A percentile compares a stretch with the other conserved stretches of the same genome.
Conservation (phyloP, 2,888 invertebrate species). For the Malthinus flaveolus region DNA sequence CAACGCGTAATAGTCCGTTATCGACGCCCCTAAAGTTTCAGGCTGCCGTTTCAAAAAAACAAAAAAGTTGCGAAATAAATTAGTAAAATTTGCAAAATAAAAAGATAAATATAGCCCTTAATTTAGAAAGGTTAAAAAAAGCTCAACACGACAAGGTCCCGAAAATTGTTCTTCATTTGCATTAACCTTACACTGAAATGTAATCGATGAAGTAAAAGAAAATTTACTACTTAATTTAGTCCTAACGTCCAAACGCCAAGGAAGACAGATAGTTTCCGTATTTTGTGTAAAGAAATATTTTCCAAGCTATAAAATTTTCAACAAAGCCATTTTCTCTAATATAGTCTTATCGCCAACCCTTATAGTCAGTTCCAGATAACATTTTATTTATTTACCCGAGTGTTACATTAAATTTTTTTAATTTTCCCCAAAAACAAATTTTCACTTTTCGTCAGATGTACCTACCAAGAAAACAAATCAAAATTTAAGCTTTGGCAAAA, state of each 20-base stretch:
- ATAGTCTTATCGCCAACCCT: constrained; percentile 39
- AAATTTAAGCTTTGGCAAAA: neutral
- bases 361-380: constrained; percentile 40
- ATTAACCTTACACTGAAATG: constrained; percentile 10
- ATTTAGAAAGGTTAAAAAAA: neutral
- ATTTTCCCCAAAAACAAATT: neutral
- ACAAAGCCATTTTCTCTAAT: constrained; percentile 39
- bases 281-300: constrained; percentile 36
- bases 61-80: too few species aligned
- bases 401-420: neutral
- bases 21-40: too few species aligned
- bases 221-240: constrained; percentile 29
- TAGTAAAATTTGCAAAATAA: too few species aligned
- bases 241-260: constrained; percentile 26
- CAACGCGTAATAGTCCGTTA: too few species aligned
- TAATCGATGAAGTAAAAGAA: constrained; percentile 21
- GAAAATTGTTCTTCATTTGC: constrained; percentile 9
- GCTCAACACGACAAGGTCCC: neutral
- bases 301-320: constrained; percentile 42
- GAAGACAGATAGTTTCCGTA: constrained; percentile 38
- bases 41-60: too few species aligned
- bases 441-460: too few species aligned
- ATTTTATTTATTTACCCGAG: constrained; percentile 26
- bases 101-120: too few species aligned
- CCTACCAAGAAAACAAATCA: neutral